These are phyloP conservation scores for Siniperca obscura DNA, from an alignment of 2,797 vertebrate genomes.

Conservation along the genomic window DNA sequence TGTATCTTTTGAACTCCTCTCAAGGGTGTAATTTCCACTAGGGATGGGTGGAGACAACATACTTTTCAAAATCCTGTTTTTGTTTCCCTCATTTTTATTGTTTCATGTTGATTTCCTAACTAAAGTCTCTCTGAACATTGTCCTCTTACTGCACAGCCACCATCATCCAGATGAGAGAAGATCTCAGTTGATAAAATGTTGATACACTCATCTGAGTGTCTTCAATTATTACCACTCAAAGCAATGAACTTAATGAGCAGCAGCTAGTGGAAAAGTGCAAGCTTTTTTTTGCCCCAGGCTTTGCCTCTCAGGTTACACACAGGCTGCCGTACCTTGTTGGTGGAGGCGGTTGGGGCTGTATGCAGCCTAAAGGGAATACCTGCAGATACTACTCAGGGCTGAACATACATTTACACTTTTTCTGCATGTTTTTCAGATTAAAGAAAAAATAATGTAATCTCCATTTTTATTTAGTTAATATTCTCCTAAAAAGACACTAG, in stretches of 20 bases:
- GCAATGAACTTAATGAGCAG: neutral
- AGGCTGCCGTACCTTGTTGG: neutral
- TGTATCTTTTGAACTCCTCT: neutral
- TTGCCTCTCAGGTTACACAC: neutral
- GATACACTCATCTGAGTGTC: neutral
- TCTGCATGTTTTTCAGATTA: neutral
- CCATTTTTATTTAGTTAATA: neutral
- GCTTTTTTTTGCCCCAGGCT: neutral
- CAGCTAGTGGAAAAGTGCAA: neutral
- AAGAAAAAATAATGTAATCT: neutral
- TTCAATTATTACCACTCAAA: neutral
- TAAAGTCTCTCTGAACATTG: too few species aligned
- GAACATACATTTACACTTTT: neutral
- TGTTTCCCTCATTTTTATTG: too few species aligned
- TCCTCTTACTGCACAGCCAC: neutral
- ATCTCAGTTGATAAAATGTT: neutral
- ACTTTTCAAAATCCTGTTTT: too few species aligned
- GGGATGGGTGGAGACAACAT: neutral
- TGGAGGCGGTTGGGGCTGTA: too few species aligned
- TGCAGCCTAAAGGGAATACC: neutral
- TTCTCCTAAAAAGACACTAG: neutral
- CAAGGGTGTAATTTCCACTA: neutral
- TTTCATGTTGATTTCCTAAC: too few species aligned
- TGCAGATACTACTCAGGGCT: neutral
- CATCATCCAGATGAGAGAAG: neutral